Evolutionary conservation across 1,140 invertebrate species (phyloP).

Genomic region (Manduca sexta): DNA sequence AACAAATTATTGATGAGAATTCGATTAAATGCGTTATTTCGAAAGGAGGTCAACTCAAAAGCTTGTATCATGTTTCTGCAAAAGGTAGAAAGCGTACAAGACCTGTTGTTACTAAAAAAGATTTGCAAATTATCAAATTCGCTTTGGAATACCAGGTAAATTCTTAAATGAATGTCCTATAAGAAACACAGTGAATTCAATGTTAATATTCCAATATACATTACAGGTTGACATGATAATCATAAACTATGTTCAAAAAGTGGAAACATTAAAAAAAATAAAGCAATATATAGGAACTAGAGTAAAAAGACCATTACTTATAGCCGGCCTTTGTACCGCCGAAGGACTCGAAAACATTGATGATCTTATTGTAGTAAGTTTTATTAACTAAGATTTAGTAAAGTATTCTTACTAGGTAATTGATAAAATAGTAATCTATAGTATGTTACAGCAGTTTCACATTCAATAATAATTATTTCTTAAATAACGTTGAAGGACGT

Average conservation of each 20-base stretch:
- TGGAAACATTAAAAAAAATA: constrained; percentile 26
- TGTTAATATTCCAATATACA: not conserved
- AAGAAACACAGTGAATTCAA: not conserved
- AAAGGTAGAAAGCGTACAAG: constrained; percentile 21
- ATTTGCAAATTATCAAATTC: constrained; percentile 38
- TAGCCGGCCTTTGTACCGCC: constrained; percentile 34
- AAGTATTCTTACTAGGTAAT: not conserved
- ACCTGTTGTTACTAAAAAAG: constrained; percentile 31
- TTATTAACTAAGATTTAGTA: not conserved
- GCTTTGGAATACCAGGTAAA: constrained; percentile 41
- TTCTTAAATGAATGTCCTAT: not conserved
- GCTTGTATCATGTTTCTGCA: constrained; percentile 24
- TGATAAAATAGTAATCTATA: no score
- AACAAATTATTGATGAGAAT: constrained; percentile 22
- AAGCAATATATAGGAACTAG: constrained; percentile 31
- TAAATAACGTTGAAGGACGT: not conserved
- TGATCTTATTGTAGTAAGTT: constrained; percentile 29
- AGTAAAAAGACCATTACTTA: constrained; percentile 31
- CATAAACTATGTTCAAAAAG: constrained; percentile 32
- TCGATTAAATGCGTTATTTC: constrained; percentile 32
- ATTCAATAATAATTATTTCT: no score
- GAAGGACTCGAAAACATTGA: constrained; percentile 37
- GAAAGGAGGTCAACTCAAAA: constrained; percentile 33
- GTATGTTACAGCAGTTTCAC: no score
- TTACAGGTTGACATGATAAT: constrained; percentile 41